Base-by-base conservation (phyloP, 2,888 invertebrate genomes). In the Fragum whitleyi region DNA sequence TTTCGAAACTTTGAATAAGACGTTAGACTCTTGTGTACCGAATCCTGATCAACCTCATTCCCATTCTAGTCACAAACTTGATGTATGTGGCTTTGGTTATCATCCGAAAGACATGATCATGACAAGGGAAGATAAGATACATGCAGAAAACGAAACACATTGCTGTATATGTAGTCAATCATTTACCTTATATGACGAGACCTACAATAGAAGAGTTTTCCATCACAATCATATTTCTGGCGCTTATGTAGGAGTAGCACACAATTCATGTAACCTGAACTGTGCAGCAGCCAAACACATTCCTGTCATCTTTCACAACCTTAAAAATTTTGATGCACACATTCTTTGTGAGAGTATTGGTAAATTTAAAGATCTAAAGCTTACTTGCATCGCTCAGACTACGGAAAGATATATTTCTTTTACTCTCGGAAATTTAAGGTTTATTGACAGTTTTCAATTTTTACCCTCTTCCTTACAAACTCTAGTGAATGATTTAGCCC, bases 381-480 rank as follows among this genome's bases (percentile, higher is more conserved):
- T 81, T 14, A 11, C 28, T 55, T 69, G 69, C 32, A 78, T 77
- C 29, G 62, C 79, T 57, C 73, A 84, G 19, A 81, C 74, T 39
- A 68, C 55, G 53, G 80, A 80, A 36, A 51, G 65, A 21, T 83
- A 81, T 67, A 53, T 83, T 21, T 55, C 69, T 32, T 81, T 84
- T 74, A 73, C 78, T 23, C 42, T 83, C 1, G 78, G 67, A 16
- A 59, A 69, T 32, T 61, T 83, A 9, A 26, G 80, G 23, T 80
- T 83, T 75, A 62, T 83, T n/a, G 83, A 83, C 57, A 78, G 77
- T n/a, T 75, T 75, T 53, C 76, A 75, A 39, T 83, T 83, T 39
- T 61, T 82, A 65, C 65, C 59, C 14, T 65, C 55, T 26, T 47
- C 69, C 23, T 68, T 72, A 32, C 75, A 78, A 62, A 72, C 28